phyloP scores from a whole-genome alignment of 2,888 invertebrate species.

The Diadegma fenestrale region DNA sequence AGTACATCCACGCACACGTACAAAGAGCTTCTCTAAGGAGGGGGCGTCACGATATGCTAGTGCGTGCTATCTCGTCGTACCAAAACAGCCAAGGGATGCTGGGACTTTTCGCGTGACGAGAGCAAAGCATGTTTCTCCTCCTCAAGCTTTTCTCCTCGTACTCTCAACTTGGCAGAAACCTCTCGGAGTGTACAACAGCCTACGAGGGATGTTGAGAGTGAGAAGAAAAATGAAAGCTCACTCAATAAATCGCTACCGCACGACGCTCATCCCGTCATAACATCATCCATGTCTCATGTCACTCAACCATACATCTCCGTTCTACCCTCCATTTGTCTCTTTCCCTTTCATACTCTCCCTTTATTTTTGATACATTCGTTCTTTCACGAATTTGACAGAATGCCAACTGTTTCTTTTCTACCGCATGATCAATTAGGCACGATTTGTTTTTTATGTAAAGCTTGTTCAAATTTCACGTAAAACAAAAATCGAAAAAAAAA shows the following conservation, averaged over 20 bases:
- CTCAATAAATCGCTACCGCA: constrained; percentile 78
- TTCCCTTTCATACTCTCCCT: constrained; percentile 17
- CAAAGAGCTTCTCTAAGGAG: constrained; percentile 21
- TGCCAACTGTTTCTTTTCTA: constrained; percentile 14
- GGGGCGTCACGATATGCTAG: constrained; percentile 46
- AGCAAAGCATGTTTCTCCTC: constrained; percentile 39
- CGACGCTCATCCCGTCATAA: constrained; percentile 76
- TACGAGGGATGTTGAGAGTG: constrained; percentile 45
- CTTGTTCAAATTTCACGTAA: not conserved
- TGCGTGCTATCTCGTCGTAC: constrained; percentile 48
- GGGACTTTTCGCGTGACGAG: constrained; percentile 53
- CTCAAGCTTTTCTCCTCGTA: constrained; percentile 47
- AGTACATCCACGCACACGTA: not conserved
- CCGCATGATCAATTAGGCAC: not conserved
- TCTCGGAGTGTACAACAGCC: constrained; percentile 45
- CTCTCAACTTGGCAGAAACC: constrained; percentile 35
- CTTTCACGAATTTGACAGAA: constrained; percentile 27
- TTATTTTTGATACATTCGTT: constrained; percentile 21
- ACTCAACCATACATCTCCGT: constrained; percentile 68
- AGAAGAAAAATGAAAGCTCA: constrained; percentile 67
- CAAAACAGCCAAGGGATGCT: constrained; percentile 52
- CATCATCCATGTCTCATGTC: constrained; percentile 75
- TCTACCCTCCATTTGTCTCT: constrained; percentile 46
- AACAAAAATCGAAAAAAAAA: not conserved
- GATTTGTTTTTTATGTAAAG: not conserved